Percentiles rank a stretch among this genome's conserved stretches.
These are phyloP conservation scores for Eugnorisma glareosa DNA, from an alignment of 2,888 invertebrate species.

Conservation along the genomic window DNA sequence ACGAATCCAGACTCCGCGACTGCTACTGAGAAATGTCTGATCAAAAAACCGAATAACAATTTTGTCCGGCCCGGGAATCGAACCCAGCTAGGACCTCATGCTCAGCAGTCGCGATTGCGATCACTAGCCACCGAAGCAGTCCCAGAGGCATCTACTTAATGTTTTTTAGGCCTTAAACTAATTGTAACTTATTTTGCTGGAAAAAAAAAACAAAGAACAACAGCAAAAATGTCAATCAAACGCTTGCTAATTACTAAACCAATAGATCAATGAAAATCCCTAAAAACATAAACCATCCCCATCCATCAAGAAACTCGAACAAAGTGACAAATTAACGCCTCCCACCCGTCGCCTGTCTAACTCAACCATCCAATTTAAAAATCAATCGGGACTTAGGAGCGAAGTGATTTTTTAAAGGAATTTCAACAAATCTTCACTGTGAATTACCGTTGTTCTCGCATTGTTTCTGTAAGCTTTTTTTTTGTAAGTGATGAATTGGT, in stretches of 20 bases:
- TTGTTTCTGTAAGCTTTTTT: constrained; percentile 19
- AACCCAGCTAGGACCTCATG: too few relatives aligned
- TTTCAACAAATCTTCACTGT: constrained; percentile 43
- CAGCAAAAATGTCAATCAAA: neutral
- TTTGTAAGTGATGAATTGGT: constrained; percentile 26
- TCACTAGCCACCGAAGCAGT: too few relatives aligned
- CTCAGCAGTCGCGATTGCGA: too few relatives aligned
- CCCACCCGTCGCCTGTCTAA: constrained; percentile 40
- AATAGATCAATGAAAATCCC: constrained; percentile 11
- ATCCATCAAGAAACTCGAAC: constrained; percentile 42
- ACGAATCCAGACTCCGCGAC: too few relatives aligned
- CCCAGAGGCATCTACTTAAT: too few relatives aligned
- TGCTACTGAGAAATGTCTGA: too few relatives aligned
- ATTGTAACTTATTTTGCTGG: neutral
- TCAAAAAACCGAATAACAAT: too few relatives aligned
- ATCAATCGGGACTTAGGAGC: constrained; percentile 57
- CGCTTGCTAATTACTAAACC: constrained; percentile 21
- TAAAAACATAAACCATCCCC: constrained; percentile 26
- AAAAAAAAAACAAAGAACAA: neutral
- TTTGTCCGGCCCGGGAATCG: too few relatives aligned
- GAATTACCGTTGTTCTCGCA: constrained; percentile 26
- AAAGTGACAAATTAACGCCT: constrained; percentile 63
- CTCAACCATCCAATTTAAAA: constrained; percentile 65
- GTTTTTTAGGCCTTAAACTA: neutral
- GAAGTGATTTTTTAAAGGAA: constrained; percentile 53